phyloP scores from a whole-genome alignment of 1,140 invertebrate genomes.

The Nephotettix cincticeps region DNA sequence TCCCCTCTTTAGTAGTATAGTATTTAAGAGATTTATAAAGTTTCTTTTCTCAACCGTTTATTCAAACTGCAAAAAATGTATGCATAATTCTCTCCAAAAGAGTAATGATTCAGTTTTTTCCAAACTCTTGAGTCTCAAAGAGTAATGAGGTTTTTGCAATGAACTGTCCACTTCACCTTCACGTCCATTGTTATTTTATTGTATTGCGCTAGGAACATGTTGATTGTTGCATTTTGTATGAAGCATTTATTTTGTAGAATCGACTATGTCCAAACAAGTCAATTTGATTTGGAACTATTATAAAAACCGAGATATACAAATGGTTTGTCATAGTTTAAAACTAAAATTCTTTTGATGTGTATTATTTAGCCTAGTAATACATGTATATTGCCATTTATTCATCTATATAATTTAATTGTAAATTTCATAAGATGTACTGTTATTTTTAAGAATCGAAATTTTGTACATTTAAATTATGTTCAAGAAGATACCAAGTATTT shows the following conservation, averaged over 20 bases:
- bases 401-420: background rate
- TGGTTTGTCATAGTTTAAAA: background rate
- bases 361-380: slow-evolving; percentile 3
- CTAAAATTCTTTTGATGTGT: background rate
- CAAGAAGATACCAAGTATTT: background rate
- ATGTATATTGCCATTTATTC: background rate
- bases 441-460: slow-evolving; percentile 8
- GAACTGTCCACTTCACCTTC: too few relatives aligned
- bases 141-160: too few relatives aligned
- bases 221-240: slow-evolving; percentile 16
- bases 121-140: too few relatives aligned
- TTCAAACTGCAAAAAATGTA: too few relatives aligned
- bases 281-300: slow-evolving; percentile 9
- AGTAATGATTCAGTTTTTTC: too few relatives aligned
- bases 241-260: slow-evolving; percentile 17
- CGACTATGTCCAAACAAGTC: background rate
- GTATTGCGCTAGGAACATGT: background rate
- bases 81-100: too few relatives aligned
- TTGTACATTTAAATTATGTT: background rate
- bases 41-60: too few relatives aligned
- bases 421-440: slow-evolving; percentile 6
- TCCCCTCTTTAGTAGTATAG: too few relatives aligned
- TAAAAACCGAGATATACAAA: background rate
- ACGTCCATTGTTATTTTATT: slow-evolving; percentile 19
- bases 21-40: too few relatives aligned